phyloP scores from a whole-genome alignment of 2,888 invertebrate genomes.

The Frankliniella intonsa region DNA sequence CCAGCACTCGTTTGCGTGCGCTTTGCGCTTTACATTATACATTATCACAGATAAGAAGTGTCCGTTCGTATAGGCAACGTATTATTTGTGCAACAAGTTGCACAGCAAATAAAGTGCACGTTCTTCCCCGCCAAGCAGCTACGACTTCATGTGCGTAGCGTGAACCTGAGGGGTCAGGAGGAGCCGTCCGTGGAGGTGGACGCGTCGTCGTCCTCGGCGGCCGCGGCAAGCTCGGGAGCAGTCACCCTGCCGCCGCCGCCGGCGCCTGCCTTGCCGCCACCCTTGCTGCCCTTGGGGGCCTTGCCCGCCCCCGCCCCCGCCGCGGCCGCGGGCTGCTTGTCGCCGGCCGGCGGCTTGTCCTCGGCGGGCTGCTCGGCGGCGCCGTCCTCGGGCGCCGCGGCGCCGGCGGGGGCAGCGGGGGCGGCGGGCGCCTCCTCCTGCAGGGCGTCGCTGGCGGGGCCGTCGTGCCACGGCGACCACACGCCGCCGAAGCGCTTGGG shows the following conservation, averaged over 20 bases:
- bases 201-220: not conserved
- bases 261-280: not conserved
- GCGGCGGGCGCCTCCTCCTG: not conserved
- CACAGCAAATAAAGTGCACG: too few species aligned
- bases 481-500: conserved; percentile 66
- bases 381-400: not conserved
- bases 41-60: too few species aligned
- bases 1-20: too few species aligned
- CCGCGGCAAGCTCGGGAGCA: not conserved
- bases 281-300: not conserved
- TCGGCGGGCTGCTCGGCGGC: not conserved
- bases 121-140: too few species aligned
- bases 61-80: too few species aligned
- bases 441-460: not conserved
- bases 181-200: not conserved
- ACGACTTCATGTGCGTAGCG: too few species aligned
- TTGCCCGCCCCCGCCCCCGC: not conserved
- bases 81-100: too few species aligned
- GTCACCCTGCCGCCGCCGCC: not conserved
- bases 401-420: not conserved
- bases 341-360: not conserved
- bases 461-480: conserved; percentile 61
- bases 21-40: too few species aligned
- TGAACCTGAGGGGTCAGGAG: too few species aligned
- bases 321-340: not conserved